Evolutionary conservation across 2,797 vertebrate genomes (phyloP).

Genomic region (Babyrousa celebensis): DNA sequence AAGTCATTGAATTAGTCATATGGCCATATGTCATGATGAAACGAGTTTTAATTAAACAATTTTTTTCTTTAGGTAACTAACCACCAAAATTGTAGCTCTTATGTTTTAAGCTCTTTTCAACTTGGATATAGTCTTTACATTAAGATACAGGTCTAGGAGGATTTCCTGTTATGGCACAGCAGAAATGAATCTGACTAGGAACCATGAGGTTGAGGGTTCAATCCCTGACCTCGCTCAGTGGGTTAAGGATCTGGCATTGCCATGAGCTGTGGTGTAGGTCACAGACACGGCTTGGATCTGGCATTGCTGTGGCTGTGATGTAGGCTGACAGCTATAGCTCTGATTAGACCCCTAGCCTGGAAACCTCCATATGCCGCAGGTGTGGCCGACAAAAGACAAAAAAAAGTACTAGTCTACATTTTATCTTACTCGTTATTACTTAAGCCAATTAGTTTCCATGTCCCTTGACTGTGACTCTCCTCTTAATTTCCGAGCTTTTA

Average conservation of each 20-base stretch:
- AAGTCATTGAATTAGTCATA: not conserved
- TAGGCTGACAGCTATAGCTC: too few species aligned
- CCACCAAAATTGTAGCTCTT: not conserved
- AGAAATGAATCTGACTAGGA: too few species aligned
- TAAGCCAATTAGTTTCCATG: slow-evolving; percentile 14
- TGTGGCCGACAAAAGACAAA: too few species aligned
- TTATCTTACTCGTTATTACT: not conserved
- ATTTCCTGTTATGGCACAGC: too few species aligned
- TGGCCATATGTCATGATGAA: not conserved
- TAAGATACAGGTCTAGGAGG: not conserved
- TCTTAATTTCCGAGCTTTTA: not conserved
- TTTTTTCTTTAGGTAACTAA: not conserved
- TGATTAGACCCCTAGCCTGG: too few species aligned
- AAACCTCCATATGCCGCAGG: too few species aligned
- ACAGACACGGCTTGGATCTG: too few species aligned
- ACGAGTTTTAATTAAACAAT: not conserved
- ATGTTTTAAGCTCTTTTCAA: not conserved
- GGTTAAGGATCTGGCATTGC: too few species aligned
- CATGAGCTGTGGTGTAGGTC: too few species aligned
- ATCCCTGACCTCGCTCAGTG: too few species aligned
- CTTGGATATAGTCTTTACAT: not conserved
- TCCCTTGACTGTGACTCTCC: not conserved
- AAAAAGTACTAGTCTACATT: not conserved
- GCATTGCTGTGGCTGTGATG: too few species aligned
- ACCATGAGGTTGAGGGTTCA: too few species aligned